Evolutionary conservation across 2,113 vertebrate genomes (phyloP).

Genomic region (Microcebus tavaratra): DNA sequence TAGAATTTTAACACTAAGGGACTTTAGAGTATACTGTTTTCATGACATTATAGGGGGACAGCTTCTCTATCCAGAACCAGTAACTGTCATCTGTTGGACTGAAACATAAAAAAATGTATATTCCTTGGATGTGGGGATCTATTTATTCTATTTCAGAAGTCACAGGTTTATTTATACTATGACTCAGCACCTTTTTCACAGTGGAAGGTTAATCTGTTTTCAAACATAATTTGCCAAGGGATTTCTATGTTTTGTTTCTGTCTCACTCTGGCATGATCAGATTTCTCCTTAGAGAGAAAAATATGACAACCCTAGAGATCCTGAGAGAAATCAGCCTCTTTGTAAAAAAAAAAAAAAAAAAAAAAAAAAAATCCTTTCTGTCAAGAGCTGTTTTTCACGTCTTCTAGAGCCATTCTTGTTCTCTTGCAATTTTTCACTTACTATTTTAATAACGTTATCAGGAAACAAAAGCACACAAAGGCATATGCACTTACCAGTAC

Average conservation of each 20-base stretch:
- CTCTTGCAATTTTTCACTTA: neutral
- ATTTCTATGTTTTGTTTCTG: constrained; percentile 5
- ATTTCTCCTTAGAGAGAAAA: constrained; percentile 8
- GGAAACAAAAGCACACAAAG: neutral
- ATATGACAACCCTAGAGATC: neutral
- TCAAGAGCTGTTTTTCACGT: neutral
- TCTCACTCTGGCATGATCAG: neutral
- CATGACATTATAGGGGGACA: neutral
- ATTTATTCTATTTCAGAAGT: neutral
- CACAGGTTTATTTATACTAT: neutral
- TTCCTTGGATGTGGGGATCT: neutral
- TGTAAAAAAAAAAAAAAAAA: neutral
- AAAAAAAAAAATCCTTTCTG: neutral
- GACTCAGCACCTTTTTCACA: neutral
- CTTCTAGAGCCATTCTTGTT: neutral
- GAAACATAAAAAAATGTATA: neutral
- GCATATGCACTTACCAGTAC: neutral
- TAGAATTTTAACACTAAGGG: neutral
- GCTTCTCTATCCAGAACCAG: neutral
- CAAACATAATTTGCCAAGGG: constrained; percentile 8
- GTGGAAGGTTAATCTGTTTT: neutral
- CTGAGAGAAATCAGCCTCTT: neutral
- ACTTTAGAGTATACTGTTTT: neutral
- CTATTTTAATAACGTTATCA: neutral
- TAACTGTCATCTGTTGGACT: neutral